Base-by-base conservation (phyloP, 1,140 invertebrate species). In the Trichonephila clavipes region DNA sequence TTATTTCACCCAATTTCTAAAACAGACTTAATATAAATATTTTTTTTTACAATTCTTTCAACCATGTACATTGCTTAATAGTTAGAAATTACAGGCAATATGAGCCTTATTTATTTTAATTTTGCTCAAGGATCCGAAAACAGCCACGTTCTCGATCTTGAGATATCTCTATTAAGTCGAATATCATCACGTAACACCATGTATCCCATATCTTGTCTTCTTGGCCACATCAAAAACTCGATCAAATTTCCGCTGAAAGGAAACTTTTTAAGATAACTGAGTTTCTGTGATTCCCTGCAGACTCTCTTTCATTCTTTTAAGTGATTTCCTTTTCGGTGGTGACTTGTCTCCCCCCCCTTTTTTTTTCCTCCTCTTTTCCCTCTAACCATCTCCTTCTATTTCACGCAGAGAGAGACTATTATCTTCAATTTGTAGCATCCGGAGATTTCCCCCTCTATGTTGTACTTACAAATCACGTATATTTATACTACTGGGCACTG, bases 391-490 rank as follows among this genome's bases (percentile, higher is more conserved):
- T 24, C 64, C 64, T n/a, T 34, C 61, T 62, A 34, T 58, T 90
- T 81, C 72, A 90, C 88, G 19, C 28, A 51, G n/a, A 21, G n/a
- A 14, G 58, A 64, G 40, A 51, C 88, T 82, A 81, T 82, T 90
- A 81, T 90, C 88, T 58, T 61, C 69, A 81, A 81, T 90, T 82
- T 92, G 44, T 64, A 85, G 21, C 77, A 21, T 34, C 40, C 62
- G 24, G 28, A 59, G 81, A 82, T 58, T 82, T 90, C 12, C 72
- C 24, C 64, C 6, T 34, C 51, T 16, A 89, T 89, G 77, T 92
- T 92, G 81, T 92, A 92, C 81, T 92, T 92, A 92, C 90, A 92
- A 92, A 92, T 92, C 90, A 92, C 90, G 90, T 92, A 64, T 92
- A 83, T 85, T 44, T 58, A 85, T 21, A 19, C 61, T 24, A 72